Base-by-base conservation (phyloP, 2,113 vertebrate species). In the Barbus barbus region DNA sequence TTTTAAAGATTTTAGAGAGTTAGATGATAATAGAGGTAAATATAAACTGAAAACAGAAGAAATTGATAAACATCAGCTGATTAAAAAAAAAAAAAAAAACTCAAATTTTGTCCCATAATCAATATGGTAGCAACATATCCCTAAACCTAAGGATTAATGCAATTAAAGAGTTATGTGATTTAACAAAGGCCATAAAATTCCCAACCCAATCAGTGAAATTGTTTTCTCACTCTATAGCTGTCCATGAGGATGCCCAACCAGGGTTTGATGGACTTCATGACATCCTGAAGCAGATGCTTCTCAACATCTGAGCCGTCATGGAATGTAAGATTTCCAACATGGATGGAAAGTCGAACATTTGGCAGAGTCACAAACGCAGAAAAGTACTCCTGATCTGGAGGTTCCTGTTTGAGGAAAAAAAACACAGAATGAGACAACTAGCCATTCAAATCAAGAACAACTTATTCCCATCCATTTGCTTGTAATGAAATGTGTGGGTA, bases 211-310 rank as follows among this genome's bases (percentile, higher is more conserved):
- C 48, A 51, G 5, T 51, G 48, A 51, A 18, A 16, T 28, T 0
- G 16, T 26, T 26, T 33, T 1, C 92, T 94, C 91, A 95, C 97
- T 93, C 94, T 95, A 36, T 98, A 98, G 90, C 96, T 93, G 84
- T 96, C 92, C 94, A 96, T 96, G 89, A 98, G 92, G 78, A 93
- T 88, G 24, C 90, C 90, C 74, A 97, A 92, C 96, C 96, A 98
- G 0, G 95, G 95, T 75, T 96, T 97, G 85, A 97, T 95, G 78
- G 95, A 96, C 91, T 96, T 94, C 90, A 95, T 92, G 24, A 90
- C 90, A 78, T 96, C 96, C 92, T 95, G 91, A 86, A 93, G 36
- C 86, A 96, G 93, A 90, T 97, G 90, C 82, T 95, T 94, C 88
- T 96, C 94, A 90, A 95, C 95, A 86, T 88, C 65, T 1, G 92